These are phyloP conservation scores for Drosophila melanica DNA, from an alignment of 1,140 invertebrate species.

Conservation along the genomic window DNA sequence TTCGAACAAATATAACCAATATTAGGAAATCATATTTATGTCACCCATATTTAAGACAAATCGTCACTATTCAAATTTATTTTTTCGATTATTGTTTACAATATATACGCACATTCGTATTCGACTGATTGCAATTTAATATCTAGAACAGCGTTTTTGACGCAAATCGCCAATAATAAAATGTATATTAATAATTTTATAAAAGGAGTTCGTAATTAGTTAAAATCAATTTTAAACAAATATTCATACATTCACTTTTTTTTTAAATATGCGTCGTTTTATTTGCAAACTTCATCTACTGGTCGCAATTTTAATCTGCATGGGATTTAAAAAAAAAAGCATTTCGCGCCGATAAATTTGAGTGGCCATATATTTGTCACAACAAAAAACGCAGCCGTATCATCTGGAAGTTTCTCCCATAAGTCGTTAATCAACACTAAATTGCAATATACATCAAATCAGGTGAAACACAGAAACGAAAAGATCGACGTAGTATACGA, in stretches of 20 bases:
- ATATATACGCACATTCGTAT: constrained; percentile 27
- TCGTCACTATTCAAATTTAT: constrained; percentile 41
- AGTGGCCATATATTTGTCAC: constrained; percentile 2
- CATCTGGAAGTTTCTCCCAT: constrained; percentile 37
- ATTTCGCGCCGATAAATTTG: constrained; percentile 13
- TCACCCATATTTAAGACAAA: constrained; percentile 34
- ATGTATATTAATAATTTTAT: constrained; percentile 13
- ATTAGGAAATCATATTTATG: constrained; percentile 26
- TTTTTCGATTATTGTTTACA: constrained; percentile 44
- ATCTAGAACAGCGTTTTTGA: constrained; percentile 14
- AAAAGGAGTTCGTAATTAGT: constrained; percentile 26
- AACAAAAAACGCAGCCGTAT: constrained; percentile 2
- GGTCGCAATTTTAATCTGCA: neutral
- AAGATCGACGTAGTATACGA: constrained; percentile 41
- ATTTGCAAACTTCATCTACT: neutral
- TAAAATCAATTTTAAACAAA: neutral
- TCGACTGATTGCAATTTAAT: constrained; percentile 20
- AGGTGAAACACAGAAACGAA: constrained; percentile 60
- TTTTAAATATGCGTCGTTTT: neutral
- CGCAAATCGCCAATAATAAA: constrained; percentile 24
- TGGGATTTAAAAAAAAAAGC: neutral
- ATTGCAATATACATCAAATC: constrained; percentile 40
- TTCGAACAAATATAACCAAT: constrained; percentile 17
- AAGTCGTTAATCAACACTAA: constrained; percentile 37
- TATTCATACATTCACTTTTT: neutral